Conservation (phyloP, 2,797 vertebrate species). For the Aldrovandia affinis region DNA sequence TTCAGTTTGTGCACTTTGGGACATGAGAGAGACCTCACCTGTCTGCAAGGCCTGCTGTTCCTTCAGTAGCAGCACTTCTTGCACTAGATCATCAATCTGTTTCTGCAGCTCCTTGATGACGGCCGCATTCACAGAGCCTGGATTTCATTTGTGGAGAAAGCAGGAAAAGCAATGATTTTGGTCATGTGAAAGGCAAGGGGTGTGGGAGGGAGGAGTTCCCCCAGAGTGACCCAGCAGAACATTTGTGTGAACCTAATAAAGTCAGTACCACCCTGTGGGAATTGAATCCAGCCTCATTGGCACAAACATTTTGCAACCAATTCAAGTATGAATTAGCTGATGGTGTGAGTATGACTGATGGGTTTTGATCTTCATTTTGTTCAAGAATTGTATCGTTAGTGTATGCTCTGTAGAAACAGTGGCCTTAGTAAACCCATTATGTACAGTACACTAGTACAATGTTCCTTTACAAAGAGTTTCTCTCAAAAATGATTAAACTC, state of each 20-base stretch:
- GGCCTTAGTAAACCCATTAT: background rate
- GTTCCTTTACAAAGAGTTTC: no score
- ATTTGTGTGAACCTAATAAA: no score
- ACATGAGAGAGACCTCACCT: slow-evolving; percentile 65
- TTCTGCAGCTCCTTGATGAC: slow-evolving; percentile 87
- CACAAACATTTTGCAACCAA: no score
- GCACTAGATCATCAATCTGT: slow-evolving; percentile 79
- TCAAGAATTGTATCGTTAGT: background rate
- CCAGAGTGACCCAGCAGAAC: background rate
- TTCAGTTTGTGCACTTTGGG: background rate
- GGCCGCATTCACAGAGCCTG: slow-evolving; percentile 70
- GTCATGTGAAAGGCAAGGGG: background rate
- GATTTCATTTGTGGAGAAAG: background rate
- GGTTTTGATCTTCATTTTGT: background rate
- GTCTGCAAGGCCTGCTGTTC: slow-evolving; percentile 92
- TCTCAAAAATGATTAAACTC: background rate
- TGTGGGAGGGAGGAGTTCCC: background rate
- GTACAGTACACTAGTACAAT: background rate
- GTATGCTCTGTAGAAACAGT: background rate
- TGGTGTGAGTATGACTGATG: no score
- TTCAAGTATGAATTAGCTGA: no score
- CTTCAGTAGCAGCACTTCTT: slow-evolving; percentile 87
- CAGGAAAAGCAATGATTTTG: background rate
- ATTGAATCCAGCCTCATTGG: background rate
- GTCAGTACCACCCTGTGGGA: background rate